A percentile compares a stretch with the other conserved stretches of the same genome.
Conservation (phyloP, 2,888 invertebrate species). For the Rhagonycha lutea region DNA sequence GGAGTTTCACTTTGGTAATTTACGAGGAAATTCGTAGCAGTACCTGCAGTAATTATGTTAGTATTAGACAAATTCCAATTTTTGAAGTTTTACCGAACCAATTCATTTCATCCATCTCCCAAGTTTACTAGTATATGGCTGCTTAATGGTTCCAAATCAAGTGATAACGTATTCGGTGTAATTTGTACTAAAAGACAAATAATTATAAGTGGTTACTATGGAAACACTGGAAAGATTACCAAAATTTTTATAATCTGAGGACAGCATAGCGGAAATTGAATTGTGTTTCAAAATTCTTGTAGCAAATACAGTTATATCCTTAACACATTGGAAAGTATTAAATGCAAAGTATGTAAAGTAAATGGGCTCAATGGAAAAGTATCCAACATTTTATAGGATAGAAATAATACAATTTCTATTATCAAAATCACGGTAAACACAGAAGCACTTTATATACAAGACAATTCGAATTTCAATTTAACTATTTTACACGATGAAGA, state of each 20-base stretch:
- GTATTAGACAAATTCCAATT: neutral
- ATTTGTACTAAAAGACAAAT: slow-evolving; percentile 36
- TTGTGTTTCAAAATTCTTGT: slow-evolving; percentile 32
- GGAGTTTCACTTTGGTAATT: neutral
- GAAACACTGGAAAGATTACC: neutral
- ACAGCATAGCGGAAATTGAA: slow-evolving; percentile 34
- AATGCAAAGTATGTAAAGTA: slow-evolving; percentile 20
- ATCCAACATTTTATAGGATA: slow-evolving; percentile 52
- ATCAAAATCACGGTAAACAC: neutral
- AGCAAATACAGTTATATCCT: slow-evolving; percentile 31
- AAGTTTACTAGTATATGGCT: neutral
- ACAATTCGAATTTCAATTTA: neutral
- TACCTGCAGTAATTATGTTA: neutral
- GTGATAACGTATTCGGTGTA: slow-evolving; percentile 36
- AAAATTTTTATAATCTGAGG: slow-evolving; percentile 23
- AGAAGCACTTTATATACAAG: neutral
- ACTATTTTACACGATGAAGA: neutral
- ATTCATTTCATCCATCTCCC: neutral
- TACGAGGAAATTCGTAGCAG: neutral
- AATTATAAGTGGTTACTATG: slow-evolving; percentile 37
- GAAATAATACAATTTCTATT: slow-evolving; percentile 42
- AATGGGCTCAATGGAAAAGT: slow-evolving; percentile 38
- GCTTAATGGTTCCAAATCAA: slow-evolving; percentile 23
- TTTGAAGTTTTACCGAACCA: neutral
- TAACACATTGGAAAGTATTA: slow-evolving; percentile 33